These are phyloP conservation scores for Pheosia gnoma DNA, from an alignment of 2,888 invertebrate species.

Conservation along the genomic window DNA sequence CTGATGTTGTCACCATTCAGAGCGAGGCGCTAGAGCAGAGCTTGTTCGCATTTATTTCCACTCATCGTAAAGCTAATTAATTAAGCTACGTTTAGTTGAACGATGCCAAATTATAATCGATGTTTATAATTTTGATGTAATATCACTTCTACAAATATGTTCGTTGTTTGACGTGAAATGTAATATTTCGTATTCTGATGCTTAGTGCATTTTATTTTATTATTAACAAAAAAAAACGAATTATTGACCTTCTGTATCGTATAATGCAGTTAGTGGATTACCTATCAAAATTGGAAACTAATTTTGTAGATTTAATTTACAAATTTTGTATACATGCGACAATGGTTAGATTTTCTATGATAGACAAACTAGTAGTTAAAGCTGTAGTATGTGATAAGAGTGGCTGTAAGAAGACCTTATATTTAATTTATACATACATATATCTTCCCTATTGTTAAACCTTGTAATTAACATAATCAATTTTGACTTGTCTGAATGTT, in stretches of 20 bases:
- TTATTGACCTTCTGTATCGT: constrained; percentile 63
- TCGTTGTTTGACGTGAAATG: constrained; percentile 61
- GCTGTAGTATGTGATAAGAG: constrained; percentile 82
- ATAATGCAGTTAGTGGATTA: constrained; percentile 52
- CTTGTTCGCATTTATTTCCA: constrained; percentile 74
- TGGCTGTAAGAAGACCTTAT: constrained; percentile 76
- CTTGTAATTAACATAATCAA: constrained; percentile 45
- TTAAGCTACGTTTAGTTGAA: constrained; percentile 71
- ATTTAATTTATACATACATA: constrained; percentile 61
- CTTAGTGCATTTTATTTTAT: constrained; percentile 63
- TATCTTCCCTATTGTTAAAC: constrained; percentile 59
- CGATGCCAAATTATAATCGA: constrained; percentile 78
- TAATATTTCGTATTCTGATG: constrained; percentile 53
- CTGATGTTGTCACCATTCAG: constrained; percentile 25
- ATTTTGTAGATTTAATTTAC: constrained; percentile 74
- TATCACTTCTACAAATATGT: constrained; percentile 23
- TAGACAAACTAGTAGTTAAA: constrained; percentile 75
- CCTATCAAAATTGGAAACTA: constrained; percentile 52
- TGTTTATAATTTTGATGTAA: constrained; percentile 42
- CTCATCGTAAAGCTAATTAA: constrained; percentile 62
- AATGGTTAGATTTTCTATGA: constrained; percentile 81
- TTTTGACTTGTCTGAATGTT: constrained; percentile 35
- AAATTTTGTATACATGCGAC: constrained; percentile 74
- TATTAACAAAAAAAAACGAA: constrained; percentile 42
- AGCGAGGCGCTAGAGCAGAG: constrained; percentile 51